Evolutionary conservation across 2,888 invertebrate species (phyloP).

Genomic region (Argyresthia goedartella): DNA sequence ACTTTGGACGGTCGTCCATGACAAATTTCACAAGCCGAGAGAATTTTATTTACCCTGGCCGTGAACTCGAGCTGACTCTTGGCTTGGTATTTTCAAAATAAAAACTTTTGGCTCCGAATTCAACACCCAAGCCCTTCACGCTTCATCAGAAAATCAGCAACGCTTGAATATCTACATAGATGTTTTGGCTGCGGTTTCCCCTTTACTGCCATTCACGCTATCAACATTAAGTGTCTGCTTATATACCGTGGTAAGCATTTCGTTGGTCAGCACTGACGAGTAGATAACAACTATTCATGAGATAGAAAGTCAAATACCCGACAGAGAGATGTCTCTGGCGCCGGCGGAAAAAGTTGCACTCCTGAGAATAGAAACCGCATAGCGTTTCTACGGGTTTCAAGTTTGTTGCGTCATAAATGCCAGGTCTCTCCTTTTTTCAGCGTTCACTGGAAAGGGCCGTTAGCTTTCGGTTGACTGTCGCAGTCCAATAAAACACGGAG

Average conservation of each 20-base stretch:
- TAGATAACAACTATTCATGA: constrained; percentile 41
- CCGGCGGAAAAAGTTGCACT: constrained; percentile 46
- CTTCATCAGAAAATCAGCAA: neutral
- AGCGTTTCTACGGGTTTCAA: constrained; percentile 34
- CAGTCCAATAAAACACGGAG: no score
- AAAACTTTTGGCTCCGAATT: neutral
- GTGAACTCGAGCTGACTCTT: constrained; percentile 46
- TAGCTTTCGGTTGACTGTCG: no score
- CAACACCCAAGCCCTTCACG: neutral
- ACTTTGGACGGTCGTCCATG: no score
- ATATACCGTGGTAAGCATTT: neutral
- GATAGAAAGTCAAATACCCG: constrained; percentile 37
- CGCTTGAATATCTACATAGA: neutral
- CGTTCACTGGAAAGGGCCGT: neutral
- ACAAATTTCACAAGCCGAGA: no score
- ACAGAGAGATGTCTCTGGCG: constrained; percentile 33
- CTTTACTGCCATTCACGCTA: no score
- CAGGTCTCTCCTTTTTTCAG: constrained; percentile 28
- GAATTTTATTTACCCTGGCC: constrained; percentile 45
- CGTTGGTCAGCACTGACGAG: constrained; percentile 14
- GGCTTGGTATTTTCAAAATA: neutral
- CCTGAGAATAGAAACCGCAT: constrained; percentile 31
- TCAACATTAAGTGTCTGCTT: no score
- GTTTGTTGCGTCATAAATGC: constrained; percentile 37
- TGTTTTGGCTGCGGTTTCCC: neutral